Base-by-base conservation (phyloP, 2,113 vertebrate species). In the Coturnix japonica region DNA sequence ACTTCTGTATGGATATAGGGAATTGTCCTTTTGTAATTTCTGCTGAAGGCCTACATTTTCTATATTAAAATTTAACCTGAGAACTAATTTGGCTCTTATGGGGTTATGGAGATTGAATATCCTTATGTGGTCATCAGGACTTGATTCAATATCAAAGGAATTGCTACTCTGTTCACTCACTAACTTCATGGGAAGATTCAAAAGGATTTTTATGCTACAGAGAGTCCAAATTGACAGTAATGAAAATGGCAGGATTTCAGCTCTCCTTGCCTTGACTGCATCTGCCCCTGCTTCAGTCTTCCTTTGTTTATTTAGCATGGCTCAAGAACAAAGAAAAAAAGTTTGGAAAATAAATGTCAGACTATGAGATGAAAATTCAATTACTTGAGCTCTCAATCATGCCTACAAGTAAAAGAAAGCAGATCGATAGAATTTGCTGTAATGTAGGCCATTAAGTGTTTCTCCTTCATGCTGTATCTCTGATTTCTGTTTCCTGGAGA, bases 341-440 rank as follows among this genome's bases (percentile, higher is more conserved):
- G 74, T 47, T 49, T 66, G 87, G 85, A 95, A 97, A 97, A 90
- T 96, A 96, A 97, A 97, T 84, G 93, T 97, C 95, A 95, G 89
- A 78, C 93, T 95, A 93, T 84, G 96, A 95, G 95, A 97, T 95
- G 89, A 97, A 96, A 96, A 96, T 95, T 97, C 93, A 96, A 96
- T 97, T 97, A 97, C 94, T 96, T 93, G 79, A 87, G 83, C 91
- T 93, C 96, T 97, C 96, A 97, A 90, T 97, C 97, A 96, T 96
- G 94, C 70, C 94, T 96, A 96, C 91, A 95, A 97, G 91, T 96
- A 95, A 97, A 96, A 95, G 87, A 96, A 96, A 96, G 93, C 83
- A 95, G 92, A 97, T 97, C 81, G 17, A 97, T 97, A 96, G 85
- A 91, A 31, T 96, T 96, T 95, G 67, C 86, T 81, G 89, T 93